These are phyloP conservation scores for Cichlasoma orientale DNA, from an alignment of 2,797 vertebrate genomes.

Conservation along the genomic window DNA sequence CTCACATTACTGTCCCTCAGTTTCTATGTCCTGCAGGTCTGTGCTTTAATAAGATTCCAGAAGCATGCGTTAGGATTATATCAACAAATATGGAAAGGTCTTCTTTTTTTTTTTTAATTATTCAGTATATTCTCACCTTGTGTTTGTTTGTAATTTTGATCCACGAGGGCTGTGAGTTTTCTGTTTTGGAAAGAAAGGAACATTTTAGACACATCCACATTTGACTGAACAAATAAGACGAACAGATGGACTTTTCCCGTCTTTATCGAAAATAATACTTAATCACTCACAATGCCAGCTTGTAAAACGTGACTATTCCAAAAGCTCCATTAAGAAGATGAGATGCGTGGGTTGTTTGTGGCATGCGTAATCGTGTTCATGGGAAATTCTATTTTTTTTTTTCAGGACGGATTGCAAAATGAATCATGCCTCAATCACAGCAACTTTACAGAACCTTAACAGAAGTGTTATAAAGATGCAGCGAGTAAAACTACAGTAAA, in stretches of 20 bases:
- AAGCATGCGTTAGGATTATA: conserved; percentile 18
- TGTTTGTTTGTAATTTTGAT: conserved; percentile 53
- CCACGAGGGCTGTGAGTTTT: conserved; percentile 53
- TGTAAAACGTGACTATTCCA: background rate
- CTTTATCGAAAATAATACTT: background rate
- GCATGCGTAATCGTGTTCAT: background rate
- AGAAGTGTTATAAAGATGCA: background rate
- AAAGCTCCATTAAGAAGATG: background rate
- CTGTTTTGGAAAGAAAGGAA: conserved; percentile 45
- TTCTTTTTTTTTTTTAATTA: background rate
- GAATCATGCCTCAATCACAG: background rate
- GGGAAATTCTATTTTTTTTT: background rate
- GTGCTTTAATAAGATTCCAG: conserved; percentile 46
- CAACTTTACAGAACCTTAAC: background rate
- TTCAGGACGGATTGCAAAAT: background rate
- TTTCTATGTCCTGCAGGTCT: conserved; percentile 48
- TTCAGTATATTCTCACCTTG: conserved; percentile 52
- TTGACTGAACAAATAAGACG: background rate
- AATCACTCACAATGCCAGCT: background rate
- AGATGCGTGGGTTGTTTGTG: background rate
- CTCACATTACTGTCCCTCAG: conserved; percentile 69
- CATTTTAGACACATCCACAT: background rate
- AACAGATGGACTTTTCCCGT: background rate
- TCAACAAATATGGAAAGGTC: background rate
- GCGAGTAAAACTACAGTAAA: background rate